Evolutionary conservation across 1,140 invertebrate species (phyloP).

Genomic region (Ditylenchus dipsaci): DNA sequence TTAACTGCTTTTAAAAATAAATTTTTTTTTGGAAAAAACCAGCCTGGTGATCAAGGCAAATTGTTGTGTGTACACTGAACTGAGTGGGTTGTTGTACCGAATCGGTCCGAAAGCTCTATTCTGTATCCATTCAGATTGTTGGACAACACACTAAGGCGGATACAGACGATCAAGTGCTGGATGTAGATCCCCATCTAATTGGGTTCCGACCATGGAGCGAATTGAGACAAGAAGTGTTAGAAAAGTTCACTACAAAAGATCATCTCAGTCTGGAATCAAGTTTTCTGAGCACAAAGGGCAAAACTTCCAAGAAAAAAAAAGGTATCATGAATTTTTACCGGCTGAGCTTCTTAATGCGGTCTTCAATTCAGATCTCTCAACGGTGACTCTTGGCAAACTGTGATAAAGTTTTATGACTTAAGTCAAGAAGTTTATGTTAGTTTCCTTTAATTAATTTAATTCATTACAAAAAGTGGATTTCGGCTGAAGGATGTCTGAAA

Average conservation of each 20-base stretch:
- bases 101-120: too few relatives aligned
- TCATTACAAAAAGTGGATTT: too few relatives aligned
- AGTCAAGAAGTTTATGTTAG: slow-evolving; percentile 27
- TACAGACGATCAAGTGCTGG: slow-evolving; percentile 7
- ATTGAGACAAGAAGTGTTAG: slow-evolving; percentile 19
- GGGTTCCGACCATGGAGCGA: slow-evolving; percentile 39
- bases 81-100: too few relatives aligned
- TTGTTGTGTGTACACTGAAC: too few relatives aligned
- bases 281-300: slow-evolving; percentile 20
- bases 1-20: too few relatives aligned
- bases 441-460: too few relatives aligned
- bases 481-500: too few relatives aligned
- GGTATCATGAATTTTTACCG: slow-evolving; percentile 2
- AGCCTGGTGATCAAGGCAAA: too few relatives aligned
- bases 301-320: slow-evolving; percentile 1
- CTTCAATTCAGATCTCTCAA: slow-evolving; percentile 3
- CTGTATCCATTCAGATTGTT: neutral
- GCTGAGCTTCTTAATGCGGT: too few relatives aligned
- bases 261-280: slow-evolving; percentile 24
- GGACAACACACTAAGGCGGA: slow-evolving; percentile 15
- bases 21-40: too few relatives aligned
- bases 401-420: slow-evolving; percentile 24
- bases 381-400: neutral
- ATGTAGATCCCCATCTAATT: slow-evolving; percentile 29
- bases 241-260: slow-evolving; percentile 23